A percentile compares a stretch with the other conserved stretches of the same genome.
Conservation (phyloP, 1,140 invertebrate genomes). For the Eupristina koningsbergeri region DNA sequence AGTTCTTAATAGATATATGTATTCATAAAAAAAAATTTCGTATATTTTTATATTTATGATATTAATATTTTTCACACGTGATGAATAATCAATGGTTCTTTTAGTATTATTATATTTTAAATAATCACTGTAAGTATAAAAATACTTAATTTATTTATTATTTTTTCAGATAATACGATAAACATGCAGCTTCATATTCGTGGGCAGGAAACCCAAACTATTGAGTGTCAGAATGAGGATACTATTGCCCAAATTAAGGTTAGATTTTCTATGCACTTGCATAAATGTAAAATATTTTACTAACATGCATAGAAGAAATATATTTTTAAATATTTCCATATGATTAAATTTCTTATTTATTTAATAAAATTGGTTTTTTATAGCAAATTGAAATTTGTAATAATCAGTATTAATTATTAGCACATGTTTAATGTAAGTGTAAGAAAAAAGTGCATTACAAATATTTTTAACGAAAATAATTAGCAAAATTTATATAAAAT, state of each 20-base stretch:
- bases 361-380: too few relatives aligned
- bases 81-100: not conserved
- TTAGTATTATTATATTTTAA: not conserved
- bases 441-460: too few relatives aligned
- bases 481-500: too few relatives aligned
- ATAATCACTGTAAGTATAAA: not conserved
- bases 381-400: too few relatives aligned
- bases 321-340: too few relatives aligned
- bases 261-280: slow-evolving; percentile 40
- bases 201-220: slow-evolving; percentile 75
- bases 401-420: too few relatives aligned
- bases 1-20: not conserved
- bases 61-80: slow-evolving; percentile 25
- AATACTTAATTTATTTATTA: not conserved
- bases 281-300: too few relatives aligned
- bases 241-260: slow-evolving; percentile 79
- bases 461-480: too few relatives aligned
- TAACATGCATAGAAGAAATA: too few relatives aligned
- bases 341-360: too few relatives aligned
- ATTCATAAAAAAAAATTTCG: not conserved
- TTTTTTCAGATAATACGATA: slow-evolving; percentile 55
- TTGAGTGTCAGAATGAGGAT: slow-evolving; percentile 77
- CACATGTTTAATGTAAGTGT: too few relatives aligned
- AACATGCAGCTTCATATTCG: slow-evolving; percentile 80
- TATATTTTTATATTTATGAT: not conserved